Conservation (phyloP, 2,888 invertebrate species). For the Noctua fimbriata region DNA sequence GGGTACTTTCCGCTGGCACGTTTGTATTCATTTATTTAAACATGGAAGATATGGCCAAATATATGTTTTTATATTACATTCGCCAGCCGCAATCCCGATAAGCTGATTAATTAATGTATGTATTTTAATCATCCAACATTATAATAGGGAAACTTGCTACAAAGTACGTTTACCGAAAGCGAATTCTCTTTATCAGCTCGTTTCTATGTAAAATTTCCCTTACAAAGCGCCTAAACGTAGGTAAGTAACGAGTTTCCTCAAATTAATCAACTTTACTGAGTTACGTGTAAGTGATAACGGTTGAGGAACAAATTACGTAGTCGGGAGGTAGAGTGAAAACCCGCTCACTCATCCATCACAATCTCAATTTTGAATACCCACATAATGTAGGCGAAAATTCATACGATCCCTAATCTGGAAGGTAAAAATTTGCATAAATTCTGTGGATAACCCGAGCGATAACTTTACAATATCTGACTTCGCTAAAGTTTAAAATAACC, state of each 20-base stretch:
- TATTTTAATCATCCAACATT: conserved; percentile 23
- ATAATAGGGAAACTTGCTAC: conserved; percentile 20
- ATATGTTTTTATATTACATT: neutral
- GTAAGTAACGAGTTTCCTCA: conserved; percentile 56
- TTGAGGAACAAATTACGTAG: conserved; percentile 48
- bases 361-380: conserved; percentile 9
- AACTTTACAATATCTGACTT: conserved; percentile 36
- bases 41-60: neutral
- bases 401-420: conserved; percentile 20
- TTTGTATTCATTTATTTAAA: neutral
- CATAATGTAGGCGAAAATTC: conserved; percentile 33
- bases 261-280: conserved; percentile 61
- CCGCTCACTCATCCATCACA: conserved; percentile 47
- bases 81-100: conserved; percentile 21
- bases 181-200: conserved; percentile 45
- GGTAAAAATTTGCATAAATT: conserved; percentile 52
- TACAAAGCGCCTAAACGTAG: conserved; percentile 37
- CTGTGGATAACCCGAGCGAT: conserved; percentile 31
- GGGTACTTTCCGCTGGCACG: conserved; percentile 3
- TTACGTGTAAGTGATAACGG: conserved; percentile 57
- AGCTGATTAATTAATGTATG: conserved; percentile 10
- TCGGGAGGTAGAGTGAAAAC: conserved; percentile 47
- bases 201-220: conserved; percentile 58
- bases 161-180: neutral
- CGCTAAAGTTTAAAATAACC: conserved; percentile 35